Evolutionary conservation across 2,797 vertebrate genomes (phyloP), one percentile per base, ranked within the genome.

Genomic region (Dallia pectoralis): DNA sequence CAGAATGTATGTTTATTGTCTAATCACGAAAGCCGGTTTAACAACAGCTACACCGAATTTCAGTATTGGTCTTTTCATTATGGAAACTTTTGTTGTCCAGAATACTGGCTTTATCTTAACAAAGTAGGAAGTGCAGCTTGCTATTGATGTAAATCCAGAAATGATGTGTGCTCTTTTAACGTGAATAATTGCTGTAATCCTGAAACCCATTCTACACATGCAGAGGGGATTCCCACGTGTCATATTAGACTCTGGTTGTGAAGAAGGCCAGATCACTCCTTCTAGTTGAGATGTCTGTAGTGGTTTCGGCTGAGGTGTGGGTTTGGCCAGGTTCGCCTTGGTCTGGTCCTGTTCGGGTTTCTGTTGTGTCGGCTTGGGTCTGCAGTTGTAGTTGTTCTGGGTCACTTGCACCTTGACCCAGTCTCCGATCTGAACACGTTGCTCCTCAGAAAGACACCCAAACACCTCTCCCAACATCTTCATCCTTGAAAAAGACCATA

Each of bases 341-440:
- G 40, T 44, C 40, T 14, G 40, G 7, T 44, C 14, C 14, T 11
- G 29, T 63, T 4, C 53, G 22, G 8, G 69, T 73, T 74, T 25
- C 77, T 12, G 69, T 15, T 59, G 8, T 77, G 48, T 48, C 11
- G 67, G 40, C 48, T 1, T 6, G 16, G 59, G 19, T 32, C 76
- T 84, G 70, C 91, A 93, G 78, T 70, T 87, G 62, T 84, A 85
- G 67, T 88, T 15, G 22, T 78, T 86, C 73, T 87, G 70, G 4
- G 49, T 11, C 49, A 92, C 79, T 72, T 82, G 86, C 14, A 86
- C 74, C 77, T 88, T 93, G 2, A 56, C 72, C 93, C 92, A 94
- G 0, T 71, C 73, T 15, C 63, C 70, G 72, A 92, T 83, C 27
- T 53, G 6, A 6, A 27, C 73, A 72, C 70, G 87, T 66, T 90